phyloP scores from a whole-genome alignment of 2,797 vertebrate species.

The Harpagifer antarcticus region DNA sequence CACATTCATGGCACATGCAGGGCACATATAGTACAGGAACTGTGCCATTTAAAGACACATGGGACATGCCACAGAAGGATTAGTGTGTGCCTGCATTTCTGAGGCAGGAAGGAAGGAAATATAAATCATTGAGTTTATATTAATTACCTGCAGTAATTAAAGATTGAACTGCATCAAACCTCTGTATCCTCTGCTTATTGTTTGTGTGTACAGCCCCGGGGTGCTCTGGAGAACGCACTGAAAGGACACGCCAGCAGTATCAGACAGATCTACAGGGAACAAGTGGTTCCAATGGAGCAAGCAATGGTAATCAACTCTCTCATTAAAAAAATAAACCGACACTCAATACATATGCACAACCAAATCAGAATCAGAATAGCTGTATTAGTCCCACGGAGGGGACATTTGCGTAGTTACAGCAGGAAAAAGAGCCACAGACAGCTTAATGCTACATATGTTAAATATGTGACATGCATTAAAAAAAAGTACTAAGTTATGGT shows the following conservation, averaged over 20 bases:
- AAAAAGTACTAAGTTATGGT: too few species aligned
- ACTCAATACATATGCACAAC: background rate
- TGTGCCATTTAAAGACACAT: slow-evolving; percentile 44
- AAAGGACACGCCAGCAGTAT: slow-evolving; percentile 89
- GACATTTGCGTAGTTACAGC: too few species aligned
- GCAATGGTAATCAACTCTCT: slow-evolving; percentile 87
- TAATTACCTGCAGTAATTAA: background rate
- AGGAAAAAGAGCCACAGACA: too few species aligned
- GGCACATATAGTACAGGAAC: slow-evolving; percentile 35
- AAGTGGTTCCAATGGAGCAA: slow-evolving; percentile 90
- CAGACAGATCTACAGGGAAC: slow-evolving; percentile 87
- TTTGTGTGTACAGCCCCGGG: slow-evolving; percentile 86
- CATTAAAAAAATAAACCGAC: background rate
- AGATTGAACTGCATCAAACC: slow-evolving; percentile 6
- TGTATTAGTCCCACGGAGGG: too few species aligned
- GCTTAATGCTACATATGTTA: too few species aligned
- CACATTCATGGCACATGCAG: slow-evolving; percentile 35
- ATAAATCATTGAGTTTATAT: background rate
- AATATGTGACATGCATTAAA: too few species aligned
- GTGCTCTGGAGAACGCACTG: slow-evolving; percentile 90
- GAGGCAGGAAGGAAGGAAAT: slow-evolving; percentile 4
- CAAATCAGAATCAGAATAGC: too few species aligned
- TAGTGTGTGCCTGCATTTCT: slow-evolving; percentile 20
- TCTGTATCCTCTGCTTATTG: background rate
- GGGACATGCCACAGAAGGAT: slow-evolving; percentile 27